Conservation (phyloP, 2,797 vertebrate species). For the Craterocephalus amniculus region DNA sequence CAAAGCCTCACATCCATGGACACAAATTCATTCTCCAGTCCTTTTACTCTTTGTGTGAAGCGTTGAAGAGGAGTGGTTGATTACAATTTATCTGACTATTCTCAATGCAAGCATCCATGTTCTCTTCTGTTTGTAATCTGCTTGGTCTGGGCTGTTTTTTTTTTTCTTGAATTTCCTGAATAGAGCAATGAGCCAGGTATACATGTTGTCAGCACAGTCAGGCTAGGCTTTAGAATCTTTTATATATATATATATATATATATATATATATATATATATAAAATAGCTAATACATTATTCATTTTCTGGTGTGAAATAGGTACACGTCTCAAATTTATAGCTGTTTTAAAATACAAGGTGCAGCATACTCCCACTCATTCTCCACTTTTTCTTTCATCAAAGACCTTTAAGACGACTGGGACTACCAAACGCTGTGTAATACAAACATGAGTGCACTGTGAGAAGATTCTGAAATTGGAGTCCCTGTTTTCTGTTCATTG, state of each 20-base stretch:
- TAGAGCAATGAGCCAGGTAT: background rate
- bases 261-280: no score
- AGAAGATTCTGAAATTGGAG: slow-evolving; percentile 4
- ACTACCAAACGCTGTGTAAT: slow-evolving; percentile 1
- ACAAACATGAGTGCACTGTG: slow-evolving; percentile 6
- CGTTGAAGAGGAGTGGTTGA: background rate
- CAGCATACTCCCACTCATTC: slow-evolving; percentile 7
- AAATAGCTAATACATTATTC: background rate
- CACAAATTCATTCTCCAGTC: background rate
- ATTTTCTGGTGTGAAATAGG: background rate
- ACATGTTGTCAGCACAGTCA: background rate
- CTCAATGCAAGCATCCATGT: background rate
- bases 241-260: background rate
- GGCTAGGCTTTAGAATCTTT: no score
- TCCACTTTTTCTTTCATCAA: background rate
- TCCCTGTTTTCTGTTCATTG: background rate
- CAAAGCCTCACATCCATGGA: background rate
- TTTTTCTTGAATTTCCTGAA: background rate
- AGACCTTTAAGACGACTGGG: slow-evolving; percentile 15
- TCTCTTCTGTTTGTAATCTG: background rate
- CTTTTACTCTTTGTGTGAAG: background rate
- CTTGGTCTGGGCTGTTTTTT: no score
- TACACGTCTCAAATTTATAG: slow-evolving; percentile 11
- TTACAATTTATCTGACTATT: background rate
- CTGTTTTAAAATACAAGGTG: slow-evolving; percentile 10